Evolutionary conservation across 2,888 invertebrate genomes (phyloP).

Genomic region (Orthosia incerta): DNA sequence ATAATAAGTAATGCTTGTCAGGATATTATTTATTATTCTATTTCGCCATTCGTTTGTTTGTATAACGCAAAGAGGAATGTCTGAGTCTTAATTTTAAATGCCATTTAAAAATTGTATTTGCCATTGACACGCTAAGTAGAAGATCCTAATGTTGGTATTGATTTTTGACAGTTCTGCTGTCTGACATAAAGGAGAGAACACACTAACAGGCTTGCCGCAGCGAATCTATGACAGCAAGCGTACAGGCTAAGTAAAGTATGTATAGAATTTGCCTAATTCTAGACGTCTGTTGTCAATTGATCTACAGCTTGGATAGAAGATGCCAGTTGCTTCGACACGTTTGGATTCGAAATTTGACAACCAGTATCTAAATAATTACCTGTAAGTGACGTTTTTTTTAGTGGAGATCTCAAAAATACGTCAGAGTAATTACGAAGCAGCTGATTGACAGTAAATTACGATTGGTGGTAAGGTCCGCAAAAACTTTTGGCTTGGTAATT

Average conservation of each 20-base stretch:
- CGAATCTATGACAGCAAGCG: not conserved
- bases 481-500: no score
- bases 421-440: no score
- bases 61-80: not conserved
- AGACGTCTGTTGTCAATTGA: not conserved
- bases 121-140: no score
- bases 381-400: not conserved
- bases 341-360: not conserved
- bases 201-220: not conserved
- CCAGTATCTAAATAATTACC: conserved; percentile 7
- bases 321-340: not conserved
- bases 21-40: conserved; percentile 56
- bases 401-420: not conserved
- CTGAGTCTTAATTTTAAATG: conserved; percentile 20
- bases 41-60: conserved; percentile 45
- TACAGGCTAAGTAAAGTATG: not conserved
- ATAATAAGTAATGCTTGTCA: conserved; percentile 68
- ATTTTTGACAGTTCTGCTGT: conserved; percentile 17
- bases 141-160: not conserved
- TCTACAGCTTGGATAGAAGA: not conserved
- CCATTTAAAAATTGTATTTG: conserved; percentile 4
- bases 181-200: not conserved
- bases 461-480: not conserved
- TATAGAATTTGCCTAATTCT: not conserved
- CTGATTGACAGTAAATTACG: not conserved